Evolutionary conservation across 1,140 invertebrate genomes (phyloP).

Genomic region (Drosophila virilis): DNA sequence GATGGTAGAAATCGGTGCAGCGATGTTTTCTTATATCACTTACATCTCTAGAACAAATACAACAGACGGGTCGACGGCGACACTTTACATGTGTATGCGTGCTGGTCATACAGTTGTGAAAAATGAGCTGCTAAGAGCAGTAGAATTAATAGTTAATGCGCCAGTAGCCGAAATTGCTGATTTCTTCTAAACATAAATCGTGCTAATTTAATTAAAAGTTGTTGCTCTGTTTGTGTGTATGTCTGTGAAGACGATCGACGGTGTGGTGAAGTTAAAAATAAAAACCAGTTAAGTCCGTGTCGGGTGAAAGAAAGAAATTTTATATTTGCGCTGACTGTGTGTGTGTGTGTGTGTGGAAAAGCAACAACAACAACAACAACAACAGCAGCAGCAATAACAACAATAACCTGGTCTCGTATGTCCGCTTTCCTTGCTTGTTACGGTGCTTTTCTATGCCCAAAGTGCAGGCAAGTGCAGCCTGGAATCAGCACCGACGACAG

Average conservation of each 20-base stretch:
- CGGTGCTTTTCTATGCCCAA: constrained; percentile 66
- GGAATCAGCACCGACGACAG: constrained; percentile 51
- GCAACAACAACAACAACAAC: constrained; percentile 38
- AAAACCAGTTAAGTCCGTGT: constrained; percentile 69
- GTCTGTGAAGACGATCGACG: constrained; percentile 43
- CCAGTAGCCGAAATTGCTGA: constrained; percentile 18
- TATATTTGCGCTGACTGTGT: constrained; percentile 27
- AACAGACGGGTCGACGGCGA: constrained; percentile 44
- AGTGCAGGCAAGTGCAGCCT: constrained; percentile 57
- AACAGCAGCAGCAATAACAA: constrained; percentile 23
- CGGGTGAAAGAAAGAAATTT: constrained; percentile 58
- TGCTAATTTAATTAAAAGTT: constrained; percentile 57
- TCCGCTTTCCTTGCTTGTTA: constrained; percentile 80
- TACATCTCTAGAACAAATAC: constrained; percentile 28
- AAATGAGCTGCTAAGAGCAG: constrained; percentile 46
- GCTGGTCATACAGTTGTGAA: constrained; percentile 45
- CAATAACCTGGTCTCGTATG: constrained; percentile 70
- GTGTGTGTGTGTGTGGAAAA: constrained; percentile 45
- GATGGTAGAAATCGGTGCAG: constrained; percentile 16
- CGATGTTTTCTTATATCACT: constrained; percentile 28
- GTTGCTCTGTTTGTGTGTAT: constrained; percentile 16
- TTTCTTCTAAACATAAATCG: constrained; percentile 26
- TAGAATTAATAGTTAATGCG: constrained; percentile 46
- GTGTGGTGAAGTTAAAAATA: constrained; percentile 29
- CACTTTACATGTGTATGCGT: constrained; percentile 28